A percentile compares a stretch with the other conserved stretches of the same genome.
phyloP scores from a whole-genome alignment of 2,888 invertebrate species.

The Chrysodeixis includens region DNA sequence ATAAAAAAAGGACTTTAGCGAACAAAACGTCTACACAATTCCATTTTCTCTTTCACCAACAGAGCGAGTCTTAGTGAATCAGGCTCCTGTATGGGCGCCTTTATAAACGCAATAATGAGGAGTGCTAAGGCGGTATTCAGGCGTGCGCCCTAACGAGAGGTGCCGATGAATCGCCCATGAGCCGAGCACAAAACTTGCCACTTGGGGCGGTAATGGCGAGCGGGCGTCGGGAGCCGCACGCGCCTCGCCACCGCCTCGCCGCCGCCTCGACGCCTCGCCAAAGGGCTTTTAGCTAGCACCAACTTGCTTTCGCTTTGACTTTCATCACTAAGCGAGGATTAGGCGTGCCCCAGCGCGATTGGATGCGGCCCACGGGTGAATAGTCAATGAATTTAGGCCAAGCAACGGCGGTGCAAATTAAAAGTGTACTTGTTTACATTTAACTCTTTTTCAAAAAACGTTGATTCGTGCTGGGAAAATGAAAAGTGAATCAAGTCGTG shows the following conservation, averaged over 20 bases:
- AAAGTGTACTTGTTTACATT: slow-evolving; percentile 59
- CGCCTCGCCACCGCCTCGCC: slow-evolving; percentile 47
- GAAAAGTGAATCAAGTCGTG: slow-evolving; percentile 31
- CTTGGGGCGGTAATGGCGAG: slow-evolving; percentile 76
- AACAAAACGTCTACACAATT: slow-evolving; percentile 87
- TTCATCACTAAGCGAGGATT: slow-evolving; percentile 75
- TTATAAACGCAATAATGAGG: slow-evolving; percentile 89
- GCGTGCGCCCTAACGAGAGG: slow-evolving; percentile 84
- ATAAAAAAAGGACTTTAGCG: slow-evolving; percentile 78
- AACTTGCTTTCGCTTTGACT: slow-evolving; percentile 83
- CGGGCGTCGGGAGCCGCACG: slow-evolving; percentile 56
- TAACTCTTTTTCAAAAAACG: slow-evolving; percentile 46
- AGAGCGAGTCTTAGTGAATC: slow-evolving; percentile 85
- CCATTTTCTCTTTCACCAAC: slow-evolving; percentile 87
- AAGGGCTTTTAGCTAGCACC: slow-evolving; percentile 83
- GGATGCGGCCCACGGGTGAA: slow-evolving; percentile 78
- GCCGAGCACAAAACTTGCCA: slow-evolving; percentile 86
- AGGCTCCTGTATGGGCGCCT: slow-evolving; percentile 84
- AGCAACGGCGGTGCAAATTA: slow-evolving; percentile 62
- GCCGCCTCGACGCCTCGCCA: slow-evolving; percentile 71
- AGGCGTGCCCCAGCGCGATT: slow-evolving; percentile 74
- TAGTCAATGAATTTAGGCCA: slow-evolving; percentile 81
- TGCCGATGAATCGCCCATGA: slow-evolving; percentile 87
- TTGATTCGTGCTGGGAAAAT: slow-evolving; percentile 29
- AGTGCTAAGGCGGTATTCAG: slow-evolving; percentile 87